Evolutionary conservation across 2,113 vertebrate species (phyloP).

Genomic region (Marmota monax): DNA sequence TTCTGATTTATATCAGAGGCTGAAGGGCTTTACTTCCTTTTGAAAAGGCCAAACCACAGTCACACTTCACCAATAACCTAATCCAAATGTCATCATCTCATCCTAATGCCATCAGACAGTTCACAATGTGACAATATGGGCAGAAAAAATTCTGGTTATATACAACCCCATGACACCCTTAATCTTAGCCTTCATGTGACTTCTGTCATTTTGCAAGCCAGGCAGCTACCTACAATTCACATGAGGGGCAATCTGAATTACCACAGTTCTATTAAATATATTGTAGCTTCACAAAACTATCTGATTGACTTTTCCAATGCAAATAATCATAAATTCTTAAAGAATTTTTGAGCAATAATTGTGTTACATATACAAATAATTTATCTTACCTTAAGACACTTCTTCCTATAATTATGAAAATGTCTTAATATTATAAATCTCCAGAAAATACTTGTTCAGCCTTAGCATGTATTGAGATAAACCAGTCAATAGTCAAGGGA

Average conservation of each 20-base stretch:
- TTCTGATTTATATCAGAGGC: not conserved
- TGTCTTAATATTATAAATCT: not conserved
- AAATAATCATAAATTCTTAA: not conserved
- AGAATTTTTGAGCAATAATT: not conserved
- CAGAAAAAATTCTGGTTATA: not conserved
- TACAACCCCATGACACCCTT: not conserved
- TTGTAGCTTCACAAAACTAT: not conserved
- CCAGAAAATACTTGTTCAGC: not conserved
- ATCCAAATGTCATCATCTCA: not conserved
- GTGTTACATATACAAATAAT: not conserved
- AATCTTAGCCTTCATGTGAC: not conserved
- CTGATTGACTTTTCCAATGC: not conserved
- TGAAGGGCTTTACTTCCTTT: not conserved
- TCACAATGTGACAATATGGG: not conserved
- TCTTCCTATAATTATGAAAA: not conserved
- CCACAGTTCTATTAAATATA: not conserved
- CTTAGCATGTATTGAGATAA: not conserved
- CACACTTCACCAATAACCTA: not conserved
- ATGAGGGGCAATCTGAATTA: not conserved
- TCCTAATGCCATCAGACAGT: not conserved
- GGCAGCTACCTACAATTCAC: not conserved
- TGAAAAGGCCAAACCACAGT: not conserved
- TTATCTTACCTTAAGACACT: not conserved
- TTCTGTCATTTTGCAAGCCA: not conserved
- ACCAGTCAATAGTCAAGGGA: not conserved